Conservation (phyloP, 2,888 invertebrate genomes). For the Lepidonotus clava region DNA sequence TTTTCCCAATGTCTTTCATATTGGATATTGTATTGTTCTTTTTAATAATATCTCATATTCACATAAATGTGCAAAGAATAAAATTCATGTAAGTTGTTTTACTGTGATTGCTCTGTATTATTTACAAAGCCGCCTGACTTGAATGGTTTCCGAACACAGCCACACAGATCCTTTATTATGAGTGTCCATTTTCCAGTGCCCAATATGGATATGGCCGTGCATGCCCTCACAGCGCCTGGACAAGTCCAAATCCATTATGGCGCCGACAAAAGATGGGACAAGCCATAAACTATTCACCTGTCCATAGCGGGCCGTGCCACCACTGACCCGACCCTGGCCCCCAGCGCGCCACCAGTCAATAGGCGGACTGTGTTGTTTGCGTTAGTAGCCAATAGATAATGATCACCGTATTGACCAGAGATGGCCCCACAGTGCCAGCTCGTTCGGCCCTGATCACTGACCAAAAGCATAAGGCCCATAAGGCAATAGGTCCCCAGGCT, state of each 20-base stretch:
- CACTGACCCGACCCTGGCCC: not conserved
- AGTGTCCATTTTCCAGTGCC: conserved; percentile 37
- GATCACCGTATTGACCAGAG: conserved; percentile 35
- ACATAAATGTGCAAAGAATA: too few species aligned
- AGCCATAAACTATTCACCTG: conserved; percentile 38
- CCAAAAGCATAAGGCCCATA: conserved; percentile 43
- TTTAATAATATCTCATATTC: too few species aligned
- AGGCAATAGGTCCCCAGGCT: conserved; percentile 10
- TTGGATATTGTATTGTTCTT: too few species aligned
- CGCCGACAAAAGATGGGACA: conserved; percentile 29
- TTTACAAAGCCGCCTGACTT: too few species aligned
- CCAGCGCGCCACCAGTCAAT: not conserved
- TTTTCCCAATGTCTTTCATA: not conserved
- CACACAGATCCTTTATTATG: conserved; percentile 8
- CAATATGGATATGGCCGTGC: conserved; percentile 39
- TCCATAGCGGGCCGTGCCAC: conserved; percentile 23
- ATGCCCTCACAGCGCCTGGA: conserved; percentile 22
- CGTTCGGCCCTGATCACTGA: not conserved
- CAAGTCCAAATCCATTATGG: conserved; percentile 37
- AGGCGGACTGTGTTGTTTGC: conserved; percentile 25
- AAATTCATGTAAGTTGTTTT: too few species aligned
- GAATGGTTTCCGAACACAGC: not conserved
- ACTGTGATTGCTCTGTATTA: too few species aligned
- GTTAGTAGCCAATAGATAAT: conserved; percentile 49
- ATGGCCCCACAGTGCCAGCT: not conserved